These are phyloP conservation scores for Eretmochelys imbricata DNA, from an alignment of 2,113 vertebrate genomes.

Conservation along the genomic window DNA sequence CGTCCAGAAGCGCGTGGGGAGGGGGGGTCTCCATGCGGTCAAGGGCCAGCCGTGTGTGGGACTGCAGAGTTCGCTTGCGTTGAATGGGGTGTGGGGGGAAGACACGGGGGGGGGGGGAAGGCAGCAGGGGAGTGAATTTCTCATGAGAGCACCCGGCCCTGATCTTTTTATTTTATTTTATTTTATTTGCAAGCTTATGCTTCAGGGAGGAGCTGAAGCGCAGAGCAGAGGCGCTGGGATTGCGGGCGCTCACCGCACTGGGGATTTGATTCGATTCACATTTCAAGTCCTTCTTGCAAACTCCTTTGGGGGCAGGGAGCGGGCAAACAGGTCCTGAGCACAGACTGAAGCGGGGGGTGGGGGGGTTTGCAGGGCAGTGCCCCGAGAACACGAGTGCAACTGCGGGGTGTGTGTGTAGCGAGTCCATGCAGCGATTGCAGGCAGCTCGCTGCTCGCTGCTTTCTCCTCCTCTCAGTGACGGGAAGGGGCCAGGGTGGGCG, in stretches of 20 bases:
- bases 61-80: not conserved
- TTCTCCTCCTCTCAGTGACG: too few relatives aligned
- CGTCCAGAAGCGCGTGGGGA: too few relatives aligned
- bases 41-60: too few relatives aligned
- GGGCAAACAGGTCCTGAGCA: not conserved
- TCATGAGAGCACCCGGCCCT: not conserved
- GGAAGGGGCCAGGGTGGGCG: not conserved
- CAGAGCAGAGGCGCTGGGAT: not conserved
- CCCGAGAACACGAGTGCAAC: too few relatives aligned
- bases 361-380: not conserved
- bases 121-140: too few relatives aligned
- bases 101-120: not conserved
- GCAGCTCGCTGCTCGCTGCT: too few relatives aligned
- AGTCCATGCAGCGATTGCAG: not conserved
- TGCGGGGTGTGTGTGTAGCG: not conserved
- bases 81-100: not conserved
- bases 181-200: too few relatives aligned
- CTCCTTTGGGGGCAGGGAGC: not conserved
- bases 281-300: not conserved
- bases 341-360: not conserved
- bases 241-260: not conserved
- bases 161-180: too few relatives aligned
- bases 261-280: rapidly evolving
- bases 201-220: rapidly evolving
- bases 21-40: too few relatives aligned